Conservation (phyloP, 2,113 vertebrate genomes). For the Mirounga angustirostris region DNA sequence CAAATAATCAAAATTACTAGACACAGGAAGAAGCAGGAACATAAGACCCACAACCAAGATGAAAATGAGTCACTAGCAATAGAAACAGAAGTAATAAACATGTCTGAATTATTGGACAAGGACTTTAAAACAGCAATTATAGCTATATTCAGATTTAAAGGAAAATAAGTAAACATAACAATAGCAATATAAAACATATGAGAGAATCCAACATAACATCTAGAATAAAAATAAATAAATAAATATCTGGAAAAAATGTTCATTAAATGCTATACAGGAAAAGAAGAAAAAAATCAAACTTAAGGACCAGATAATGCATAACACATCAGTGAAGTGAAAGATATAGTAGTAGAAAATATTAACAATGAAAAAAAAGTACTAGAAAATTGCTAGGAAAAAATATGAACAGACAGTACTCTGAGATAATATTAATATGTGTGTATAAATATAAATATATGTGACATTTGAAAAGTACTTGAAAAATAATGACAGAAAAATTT, state of each 20-base stretch:
- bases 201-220: not conserved
- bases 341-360: not conserved
- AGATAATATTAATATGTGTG: not conserved
- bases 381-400: not conserved
- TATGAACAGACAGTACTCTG: not conserved
- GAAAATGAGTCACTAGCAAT: not conserved
- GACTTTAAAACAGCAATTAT: not conserved
- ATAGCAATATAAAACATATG: not conserved
- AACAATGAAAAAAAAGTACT: not conserved
- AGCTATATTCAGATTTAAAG: not conserved
- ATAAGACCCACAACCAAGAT: not conserved
- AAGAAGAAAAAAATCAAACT: not conserved
- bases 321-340: not conserved
- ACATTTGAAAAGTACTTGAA: not conserved
- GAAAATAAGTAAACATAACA: not conserved
- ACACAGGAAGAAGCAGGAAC: not conserved
- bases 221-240: not conserved
- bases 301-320: not conserved
- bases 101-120: not conserved
- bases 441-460: not conserved
- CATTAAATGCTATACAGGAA: not conserved
- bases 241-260: not conserved
- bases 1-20: not conserved
- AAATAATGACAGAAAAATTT: not conserved
- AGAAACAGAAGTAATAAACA: not conserved